Percentiles rank a stretch among this genome's conserved stretches.
phyloP scores from a whole-genome alignment of 1,140 invertebrate genomes.

The Lasioglossum albipes region DNA sequence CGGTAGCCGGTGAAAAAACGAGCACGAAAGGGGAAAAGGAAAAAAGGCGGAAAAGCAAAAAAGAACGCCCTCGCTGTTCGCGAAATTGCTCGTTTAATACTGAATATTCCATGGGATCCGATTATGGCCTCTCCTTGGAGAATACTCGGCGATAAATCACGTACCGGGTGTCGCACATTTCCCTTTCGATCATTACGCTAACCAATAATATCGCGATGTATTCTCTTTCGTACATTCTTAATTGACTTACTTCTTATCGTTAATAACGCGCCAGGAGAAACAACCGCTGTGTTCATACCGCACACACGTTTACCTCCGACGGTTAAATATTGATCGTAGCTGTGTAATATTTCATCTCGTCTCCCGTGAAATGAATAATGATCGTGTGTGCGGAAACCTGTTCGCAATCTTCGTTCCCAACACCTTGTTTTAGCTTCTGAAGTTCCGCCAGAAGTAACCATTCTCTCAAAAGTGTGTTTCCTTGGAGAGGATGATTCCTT shows the following conservation, averaged over 20 bases:
- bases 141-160: background rate
- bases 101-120: slow-evolving; percentile 23
- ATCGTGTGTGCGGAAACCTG: background rate
- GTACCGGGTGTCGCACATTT: background rate
- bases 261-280: too few relatives aligned
- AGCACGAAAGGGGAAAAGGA: too few relatives aligned
- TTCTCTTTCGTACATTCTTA: too few relatives aligned
- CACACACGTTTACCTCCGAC: too few relatives aligned
- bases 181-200: background rate
- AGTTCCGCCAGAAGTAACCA: too few relatives aligned
- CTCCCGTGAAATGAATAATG: too few relatives aligned
- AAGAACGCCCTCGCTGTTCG: background rate
- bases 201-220: background rate
- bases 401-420: background rate
- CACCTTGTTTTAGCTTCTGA: too few relatives aligned
- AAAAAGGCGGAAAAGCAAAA: background rate
- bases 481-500: too few relatives aligned
- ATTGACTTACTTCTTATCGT: too few relatives aligned
- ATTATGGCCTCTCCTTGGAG: background rate
- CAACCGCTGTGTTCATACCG: background rate
- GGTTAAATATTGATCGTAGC: too few relatives aligned
- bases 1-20: background rate
- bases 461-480: too few relatives aligned
- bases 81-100: slow-evolving; percentile 21
- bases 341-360: too few relatives aligned